Evolutionary conservation across 2,797 vertebrate species (phyloP).

Genomic region (Orestias chungarensis): DNA sequence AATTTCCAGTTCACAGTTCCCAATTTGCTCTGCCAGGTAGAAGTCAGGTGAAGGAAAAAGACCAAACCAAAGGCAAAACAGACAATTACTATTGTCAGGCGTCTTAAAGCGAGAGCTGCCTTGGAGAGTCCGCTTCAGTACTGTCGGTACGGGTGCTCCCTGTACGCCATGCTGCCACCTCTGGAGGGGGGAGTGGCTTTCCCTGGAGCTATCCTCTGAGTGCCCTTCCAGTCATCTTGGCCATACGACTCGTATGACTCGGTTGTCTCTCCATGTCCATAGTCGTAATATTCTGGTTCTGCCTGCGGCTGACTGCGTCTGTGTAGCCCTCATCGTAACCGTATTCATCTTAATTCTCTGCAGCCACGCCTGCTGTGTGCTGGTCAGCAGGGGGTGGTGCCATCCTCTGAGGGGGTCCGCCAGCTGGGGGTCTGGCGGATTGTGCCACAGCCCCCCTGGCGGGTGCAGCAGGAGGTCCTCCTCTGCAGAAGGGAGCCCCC

Average conservation of each 20-base stretch:
- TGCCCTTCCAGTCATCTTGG: constrained; percentile 97
- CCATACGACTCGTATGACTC: constrained; percentile 95
- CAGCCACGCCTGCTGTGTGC: constrained; percentile 77
- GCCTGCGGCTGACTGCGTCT: constrained; percentile 93
- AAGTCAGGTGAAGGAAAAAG: constrained; percentile 86
- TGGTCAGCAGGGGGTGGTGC: constrained; percentile 78
- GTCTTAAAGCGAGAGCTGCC: constrained; percentile 97
- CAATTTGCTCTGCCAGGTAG: constrained; percentile 67
- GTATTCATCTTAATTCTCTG: constrained; percentile 91
- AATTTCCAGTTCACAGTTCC: constrained; percentile 59
- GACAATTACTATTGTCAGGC: constrained; percentile 99
- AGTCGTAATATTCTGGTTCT: constrained; percentile 98
- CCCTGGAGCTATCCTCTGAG: constrained; percentile 79
- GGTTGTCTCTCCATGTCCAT: constrained; percentile 94
- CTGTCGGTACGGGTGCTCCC: constrained; percentile 95
- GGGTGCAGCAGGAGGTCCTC: constrained; percentile 84
- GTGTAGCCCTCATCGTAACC: constrained; percentile 93
- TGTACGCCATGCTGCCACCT: constrained; percentile 90
- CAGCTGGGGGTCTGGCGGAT: constrained; percentile 84
- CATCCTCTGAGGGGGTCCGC: constrained; percentile 90
- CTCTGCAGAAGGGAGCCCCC: constrained; percentile 85
- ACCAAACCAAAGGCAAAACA: constrained; percentile 81
- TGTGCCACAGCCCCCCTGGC: constrained; percentile 83
- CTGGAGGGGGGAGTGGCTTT: constrained; percentile 88
- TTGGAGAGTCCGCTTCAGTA: constrained; percentile 87